Evolutionary conservation across 1,140 invertebrate species (phyloP).

Genomic region (Thaumatotibia leucotreta): DNA sequence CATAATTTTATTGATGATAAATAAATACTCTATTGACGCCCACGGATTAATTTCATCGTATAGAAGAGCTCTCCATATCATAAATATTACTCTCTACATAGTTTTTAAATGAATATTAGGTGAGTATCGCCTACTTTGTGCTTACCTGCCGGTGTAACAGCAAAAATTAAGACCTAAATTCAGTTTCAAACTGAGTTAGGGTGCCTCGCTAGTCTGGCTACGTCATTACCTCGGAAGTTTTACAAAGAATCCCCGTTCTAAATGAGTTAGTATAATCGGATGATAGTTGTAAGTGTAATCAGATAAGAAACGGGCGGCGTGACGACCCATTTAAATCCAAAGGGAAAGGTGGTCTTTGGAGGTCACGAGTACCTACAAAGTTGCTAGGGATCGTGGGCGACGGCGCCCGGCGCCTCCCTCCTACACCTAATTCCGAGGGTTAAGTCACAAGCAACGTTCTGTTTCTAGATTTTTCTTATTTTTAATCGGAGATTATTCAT

Average conservation of each 20-base stretch:
- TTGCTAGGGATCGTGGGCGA: conserved; percentile 25
- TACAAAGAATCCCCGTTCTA: neutral
- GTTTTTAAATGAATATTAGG: no score
- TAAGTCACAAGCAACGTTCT: neutral
- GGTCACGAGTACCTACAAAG: conserved; percentile 14
- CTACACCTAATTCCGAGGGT: neutral
- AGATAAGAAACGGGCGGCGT: conserved; percentile 8
- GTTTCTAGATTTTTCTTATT: neutral
- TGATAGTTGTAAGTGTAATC: conserved; percentile 8
- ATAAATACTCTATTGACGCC: conserved; percentile 7
- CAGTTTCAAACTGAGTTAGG: no score
- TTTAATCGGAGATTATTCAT: neutral
- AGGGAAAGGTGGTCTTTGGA: conserved; percentile 8
- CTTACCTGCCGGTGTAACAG: no score
- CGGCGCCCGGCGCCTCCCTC: conserved; percentile 19
- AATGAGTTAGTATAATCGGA: neutral
- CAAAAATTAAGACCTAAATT: no score
- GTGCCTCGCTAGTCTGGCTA: no score
- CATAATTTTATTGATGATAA: neutral
- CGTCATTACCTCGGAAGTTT: neutral
- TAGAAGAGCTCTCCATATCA: neutral
- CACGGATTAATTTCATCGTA: neutral
- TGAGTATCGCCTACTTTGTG: no score
- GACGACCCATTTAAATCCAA: conserved; percentile 12
- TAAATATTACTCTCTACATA: neutral